Evolutionary conservation across 1,140 invertebrate species (phyloP), one percentile per base, ranked within the genome.

Genomic region (Tetraneura akinire): DNA sequence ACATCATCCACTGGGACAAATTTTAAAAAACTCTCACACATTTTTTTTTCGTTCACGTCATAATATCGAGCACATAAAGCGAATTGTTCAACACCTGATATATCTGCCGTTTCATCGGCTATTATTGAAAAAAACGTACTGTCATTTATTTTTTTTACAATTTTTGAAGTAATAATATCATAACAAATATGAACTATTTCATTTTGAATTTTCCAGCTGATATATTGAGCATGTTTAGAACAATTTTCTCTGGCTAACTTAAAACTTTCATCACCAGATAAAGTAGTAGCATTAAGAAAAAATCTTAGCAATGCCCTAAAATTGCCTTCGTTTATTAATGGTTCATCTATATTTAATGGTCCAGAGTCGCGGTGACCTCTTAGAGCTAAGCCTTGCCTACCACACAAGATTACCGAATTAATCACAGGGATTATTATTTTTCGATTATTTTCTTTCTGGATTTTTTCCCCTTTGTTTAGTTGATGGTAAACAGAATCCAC

Each of bases 1-100:
- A 84, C 73, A 78, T 84, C 83, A 81, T 80, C 37, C 73, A 82
- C 81, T 8, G 83, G 81, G 47, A 83, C 14, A 80, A 83, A 83
- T 51, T 80, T 82, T n/a, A 84, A 29, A 73, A 84, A 83, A 81
- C 74, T 23, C 45, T 82, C 80, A 80, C 47, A 10, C 11, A 82
- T 74, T 18, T 47, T 53, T 73, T 60, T 74, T 16, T 29, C 55
- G 42, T 81, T 42, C 8, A 18, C 21, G n/a, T 68, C 57, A 60
- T 82, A 74, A 81, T 82, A 82, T n/a, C 80, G 53, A 23, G 55
- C 68, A 82, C 80, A 82, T 78, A 82, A 42, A 64, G 82, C 81
- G 42, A 82, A 78, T 26, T 82, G 80, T 81, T 82, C 81, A 32
- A 80, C 57, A 82, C 49, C 64, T 10, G 55, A 73, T 51, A 82